phyloP scores from a whole-genome alignment of 2,888 invertebrate genomes.

The Glaucopsyche alexis region DNA sequence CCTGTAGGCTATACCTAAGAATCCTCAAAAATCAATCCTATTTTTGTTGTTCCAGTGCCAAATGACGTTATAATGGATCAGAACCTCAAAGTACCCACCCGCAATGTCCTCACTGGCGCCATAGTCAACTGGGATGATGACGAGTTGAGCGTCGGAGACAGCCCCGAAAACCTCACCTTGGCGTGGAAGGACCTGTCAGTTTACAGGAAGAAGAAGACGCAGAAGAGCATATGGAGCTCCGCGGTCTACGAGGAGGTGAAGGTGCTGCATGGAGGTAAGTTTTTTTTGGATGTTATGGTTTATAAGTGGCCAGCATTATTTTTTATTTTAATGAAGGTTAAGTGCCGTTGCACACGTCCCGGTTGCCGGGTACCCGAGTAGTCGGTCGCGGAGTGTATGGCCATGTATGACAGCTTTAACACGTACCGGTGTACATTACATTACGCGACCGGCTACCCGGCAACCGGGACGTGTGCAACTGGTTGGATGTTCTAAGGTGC shows the following conservation, averaged over 20 bases:
- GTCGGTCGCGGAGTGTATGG: no score
- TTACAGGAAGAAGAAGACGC: constrained; percentile 69
- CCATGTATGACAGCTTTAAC: no score
- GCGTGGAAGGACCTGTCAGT: constrained; percentile 78
- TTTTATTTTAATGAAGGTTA: no score
- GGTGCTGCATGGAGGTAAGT: constrained; percentile 77
- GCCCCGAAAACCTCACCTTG: constrained; percentile 66
- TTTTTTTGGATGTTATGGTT: neutral
- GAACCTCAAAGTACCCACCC: constrained; percentile 58
- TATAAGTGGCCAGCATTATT: no score
- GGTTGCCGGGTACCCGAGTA: no score
- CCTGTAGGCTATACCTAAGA: neutral
- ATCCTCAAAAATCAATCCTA: neutral
- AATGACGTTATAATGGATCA: constrained; percentile 64
- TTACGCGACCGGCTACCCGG: no score
- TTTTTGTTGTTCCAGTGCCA: constrained; percentile 47
- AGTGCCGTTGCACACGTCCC: no score
- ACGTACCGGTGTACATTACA: no score
- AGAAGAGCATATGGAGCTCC: constrained; percentile 73
- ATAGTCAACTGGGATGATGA: constrained; percentile 73
- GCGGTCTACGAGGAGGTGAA: constrained; percentile 73
- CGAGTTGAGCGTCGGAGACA: constrained; percentile 58
- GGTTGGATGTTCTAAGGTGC: no score
- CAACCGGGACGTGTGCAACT: no score
- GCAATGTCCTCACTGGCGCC: constrained; percentile 69